Evolutionary conservation across 2,888 invertebrate genomes (phyloP), one percentile per base, ranked within the genome.

Genomic region (Tetramorium bicarinatum): DNA sequence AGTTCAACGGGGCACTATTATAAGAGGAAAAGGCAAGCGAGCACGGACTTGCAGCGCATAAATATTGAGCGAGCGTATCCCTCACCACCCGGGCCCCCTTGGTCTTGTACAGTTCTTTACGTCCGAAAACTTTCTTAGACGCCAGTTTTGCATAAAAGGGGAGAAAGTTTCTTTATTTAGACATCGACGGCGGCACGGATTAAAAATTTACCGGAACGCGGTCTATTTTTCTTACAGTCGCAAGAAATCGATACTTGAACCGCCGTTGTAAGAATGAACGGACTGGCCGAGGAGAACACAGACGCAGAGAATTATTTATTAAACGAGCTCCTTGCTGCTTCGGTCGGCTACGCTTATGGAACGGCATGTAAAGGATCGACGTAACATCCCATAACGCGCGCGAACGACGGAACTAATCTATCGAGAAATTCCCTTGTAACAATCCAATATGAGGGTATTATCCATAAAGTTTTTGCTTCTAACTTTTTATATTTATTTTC

Each of bases 111-210:
- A 84, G 84, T 86, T 87, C 85, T 87, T 87, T 85, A 87, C 81
- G 80, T 83, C 86, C 81, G 11, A 84, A 86, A 89, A 90, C 86
- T 89, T 90, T 67, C 74, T 82, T 84, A 83, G 83, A 87, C 87
- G 83, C 66, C 75, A 88, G 84, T 90, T 88, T 88, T 82, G 85
- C 88, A 88, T 88, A 89, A 88, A 87, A 59, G 66, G 75, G 64
- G 75, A 54, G 77, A 82, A 89, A 89, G 79, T 88, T 85, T 75
- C 76, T 88, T 89, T 89, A 89, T 89, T 89, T 89, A 90, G 82
- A 87, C 82, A 85, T 85, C 84, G 77, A 49, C 54, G 69, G 81
- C 64, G 83, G 80, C 56, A 72, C 34, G 83, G 82, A 89, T 89
- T 88, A 89, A 88, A 85, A 89, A 89, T 88, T 80, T 87, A 75